Evolutionary conservation across 1,140 invertebrate species (phyloP).

Genomic region (Papilio xuthus): DNA sequence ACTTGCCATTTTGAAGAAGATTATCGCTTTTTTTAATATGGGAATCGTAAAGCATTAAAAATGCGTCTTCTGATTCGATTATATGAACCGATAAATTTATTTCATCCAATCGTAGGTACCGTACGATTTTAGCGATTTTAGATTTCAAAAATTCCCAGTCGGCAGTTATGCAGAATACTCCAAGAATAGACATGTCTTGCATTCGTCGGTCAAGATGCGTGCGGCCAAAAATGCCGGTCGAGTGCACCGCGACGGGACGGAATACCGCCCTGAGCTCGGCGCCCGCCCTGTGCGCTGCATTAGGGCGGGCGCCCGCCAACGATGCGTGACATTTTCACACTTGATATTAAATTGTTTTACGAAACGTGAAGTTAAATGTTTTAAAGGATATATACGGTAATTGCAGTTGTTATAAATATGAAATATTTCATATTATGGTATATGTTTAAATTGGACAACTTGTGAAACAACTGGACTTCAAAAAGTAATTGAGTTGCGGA

Average conservation of each 20-base stretch:
- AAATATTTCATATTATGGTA: no score
- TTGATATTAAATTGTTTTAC: slow-evolving; percentile 28
- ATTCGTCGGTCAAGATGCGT: slow-evolving; percentile 29
- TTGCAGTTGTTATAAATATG: no score
- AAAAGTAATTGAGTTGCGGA: no score
- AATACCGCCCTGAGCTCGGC: neutral
- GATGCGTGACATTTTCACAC: slow-evolving; percentile 16
- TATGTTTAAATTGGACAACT: no score
- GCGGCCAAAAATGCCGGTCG: slow-evolving; percentile 26
- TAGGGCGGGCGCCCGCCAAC: slow-evolving; percentile 5
- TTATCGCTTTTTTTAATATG: no score
- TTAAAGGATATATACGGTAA: no score
- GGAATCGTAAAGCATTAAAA: neutral
- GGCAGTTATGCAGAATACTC: slow-evolving; percentile 1
- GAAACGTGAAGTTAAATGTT: neutral
- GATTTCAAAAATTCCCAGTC: slow-evolving; percentile 24
- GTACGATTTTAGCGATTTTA: slow-evolving; percentile 1
- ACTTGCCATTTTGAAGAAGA: no score
- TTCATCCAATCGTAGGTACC: neutral
- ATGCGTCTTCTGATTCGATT: neutral
- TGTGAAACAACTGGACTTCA: no score
- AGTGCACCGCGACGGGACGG: neutral
- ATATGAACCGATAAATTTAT: neutral
- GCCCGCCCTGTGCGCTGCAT: neutral
- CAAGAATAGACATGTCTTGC: slow-evolving; percentile 20